Base-by-base conservation (phyloP, 2,113 vertebrate species). In the Gadus macrocephalus region DNA sequence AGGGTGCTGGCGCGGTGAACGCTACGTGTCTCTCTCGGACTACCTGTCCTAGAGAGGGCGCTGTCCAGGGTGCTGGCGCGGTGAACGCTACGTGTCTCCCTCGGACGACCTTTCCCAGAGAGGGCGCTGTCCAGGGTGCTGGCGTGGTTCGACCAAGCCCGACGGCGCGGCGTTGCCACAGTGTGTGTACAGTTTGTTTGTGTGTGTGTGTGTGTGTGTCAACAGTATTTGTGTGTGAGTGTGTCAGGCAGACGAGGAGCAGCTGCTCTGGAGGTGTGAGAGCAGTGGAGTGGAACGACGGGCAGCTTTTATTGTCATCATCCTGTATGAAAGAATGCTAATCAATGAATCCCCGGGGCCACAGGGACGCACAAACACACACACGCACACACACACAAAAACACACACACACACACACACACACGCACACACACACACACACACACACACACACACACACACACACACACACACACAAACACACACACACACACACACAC, bases 281-380 rank as follows among this genome's bases (percentile, higher is more conserved):
- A 58, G 55, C 58, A 62, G 28, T n/a, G 3, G 15, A 15, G n/a
- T 42, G 35, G 59, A 69, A 69, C 42, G 2, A 66, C 20, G 22
- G 38, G 17, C 19, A 14, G 19, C 17, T 22, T 17, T 69, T 19
- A 42, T 49, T 19, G 58, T 62, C 68, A 62, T 69, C 58, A 69
- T 27, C 19, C 38, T 20, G 53, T 22, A 31, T 69, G 68, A 60
- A 68, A 68, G 8, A 8, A 60, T 69, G 56, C 67, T 61, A 61
- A 69, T 69, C 58, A 69, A 61, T 22, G 31, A 17, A 42, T 38
- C 56, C 17, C 67, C 11, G 15, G n/a, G 19, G 60, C 31, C 35
- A 67, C 38, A 35, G 49, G 19, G 38, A 25, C 59, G 19, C 66
- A 73, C 42, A 31, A 14, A n/a, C n/a, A 66, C 25, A n/a, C 17